A percentile compares a stretch with the other conserved stretches of the same genome.
phyloP scores from a whole-genome alignment of 2,888 invertebrate species.

The Ariolimax columbianus region DNA sequence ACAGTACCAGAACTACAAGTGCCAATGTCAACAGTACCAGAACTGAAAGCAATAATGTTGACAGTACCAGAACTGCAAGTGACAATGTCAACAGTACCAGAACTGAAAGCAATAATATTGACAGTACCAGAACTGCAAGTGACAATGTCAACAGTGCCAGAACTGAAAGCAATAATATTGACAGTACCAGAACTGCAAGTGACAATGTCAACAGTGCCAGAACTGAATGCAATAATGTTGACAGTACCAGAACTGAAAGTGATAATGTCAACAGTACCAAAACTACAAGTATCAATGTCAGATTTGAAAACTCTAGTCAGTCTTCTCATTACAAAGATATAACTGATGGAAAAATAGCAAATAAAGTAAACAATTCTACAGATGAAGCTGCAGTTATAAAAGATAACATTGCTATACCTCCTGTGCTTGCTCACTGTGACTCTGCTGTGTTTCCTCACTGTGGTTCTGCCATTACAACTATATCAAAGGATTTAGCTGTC shows the following conservation, averaged over 20 bases:
- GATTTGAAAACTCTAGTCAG: not conserved
- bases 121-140: no score
- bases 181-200: no score
- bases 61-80: no score
- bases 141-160: not conserved
- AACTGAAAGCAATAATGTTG: no score
- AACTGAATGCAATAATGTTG: not conserved
- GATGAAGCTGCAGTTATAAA: not conserved
- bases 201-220: not conserved
- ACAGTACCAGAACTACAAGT: slow-evolving; percentile 1
- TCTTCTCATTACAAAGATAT: not conserved
- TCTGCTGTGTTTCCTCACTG: not conserved
- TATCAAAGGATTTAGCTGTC: not conserved
- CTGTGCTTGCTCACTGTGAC: not conserved
- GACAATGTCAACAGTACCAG: not conserved
- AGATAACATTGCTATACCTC: not conserved
- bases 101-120: no score
- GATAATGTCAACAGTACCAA: no score
- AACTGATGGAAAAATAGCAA: not conserved
- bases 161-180: no score
- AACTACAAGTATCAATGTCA: not conserved
- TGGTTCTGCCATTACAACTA: not conserved
- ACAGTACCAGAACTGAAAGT: slow-evolving; percentile 8
- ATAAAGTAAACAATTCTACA: not conserved
- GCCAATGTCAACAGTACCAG: not conserved